Base-by-base conservation (phyloP, 2,113 vertebrate species). In the Engraulis encrasicolus region DNA sequence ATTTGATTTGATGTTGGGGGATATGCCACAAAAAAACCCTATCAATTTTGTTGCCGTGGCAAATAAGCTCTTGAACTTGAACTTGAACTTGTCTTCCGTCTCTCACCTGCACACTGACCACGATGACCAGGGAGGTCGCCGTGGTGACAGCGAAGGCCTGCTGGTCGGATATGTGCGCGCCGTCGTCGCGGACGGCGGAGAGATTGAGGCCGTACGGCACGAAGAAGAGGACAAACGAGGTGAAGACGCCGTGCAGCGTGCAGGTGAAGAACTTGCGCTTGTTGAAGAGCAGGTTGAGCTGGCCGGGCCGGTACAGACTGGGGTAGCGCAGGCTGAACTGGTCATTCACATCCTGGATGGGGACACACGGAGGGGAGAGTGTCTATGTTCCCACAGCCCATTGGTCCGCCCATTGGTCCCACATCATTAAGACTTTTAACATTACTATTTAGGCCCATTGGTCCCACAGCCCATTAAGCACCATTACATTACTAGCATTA, bases 221-320 rank as follows among this genome's bases (percentile, higher is more conserved):
- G 87, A 97, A 97, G 92, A 97, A 97, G 38, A 97, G 95, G 54
- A 92, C 90, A 40, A 96, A 93, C 0, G 96, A 97, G 0, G 95
- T 97, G 78, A 92, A 95, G 84, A 97, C 74, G 6, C 96, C 96
- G 86, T 96, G 96, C 38, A 95, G 91, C 0, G 94, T 85, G 50
- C 96, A 97, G 90, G 95, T 91, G 90, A 97, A 96, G 90, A 97
- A 97, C 90, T 92, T 94, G 0, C 83, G 93, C 84, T 97, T 97
- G 93, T 97, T 97, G 90, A 97, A 97, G 61, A 97, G 93, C 4
- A 96, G 92, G 83, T 97, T 96, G 50, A 95, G 92, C 79, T 97
- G 96, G 19, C 96, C 96, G 0, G 95, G 95, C 89, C 92, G 90
- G 79, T 97, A 97, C 61, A 97, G 91, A 85, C 92, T 94, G 1